A percentile compares a stretch with the other conserved stretches of the same genome.
These are phyloP conservation scores for Mechanitis mazaeus DNA, from an alignment of 2,888 invertebrate species.

Conservation along the genomic window DNA sequence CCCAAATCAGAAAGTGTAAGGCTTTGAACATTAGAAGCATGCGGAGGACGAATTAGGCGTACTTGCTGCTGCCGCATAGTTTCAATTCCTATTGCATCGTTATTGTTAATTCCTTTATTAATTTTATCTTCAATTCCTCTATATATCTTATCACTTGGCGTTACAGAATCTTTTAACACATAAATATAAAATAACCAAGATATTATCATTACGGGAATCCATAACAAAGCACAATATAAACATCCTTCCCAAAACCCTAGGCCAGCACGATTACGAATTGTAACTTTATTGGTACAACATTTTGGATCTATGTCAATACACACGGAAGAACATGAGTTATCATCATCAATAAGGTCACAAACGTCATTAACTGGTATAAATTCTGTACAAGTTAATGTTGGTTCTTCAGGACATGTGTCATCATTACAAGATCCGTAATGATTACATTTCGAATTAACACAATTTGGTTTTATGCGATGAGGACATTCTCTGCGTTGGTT, in stretches of 20 bases:
- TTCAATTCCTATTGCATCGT: no score
- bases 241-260: conserved; percentile 46
- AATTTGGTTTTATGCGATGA: conserved; percentile 5
- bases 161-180: conserved; percentile 38
- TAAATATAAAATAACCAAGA: conserved; percentile 42
- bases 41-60: not conserved
- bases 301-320: conserved; percentile 30
- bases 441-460: conserved; percentile 8
- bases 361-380: conserved; percentile 11
- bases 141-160: conserved; percentile 9
- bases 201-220: conserved; percentile 49
- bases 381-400: conserved; percentile 17
- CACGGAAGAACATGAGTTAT: conserved; percentile 26
- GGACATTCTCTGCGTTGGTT: conserved; percentile 8
- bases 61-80: no score
- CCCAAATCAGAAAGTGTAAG: conserved; percentile 53
- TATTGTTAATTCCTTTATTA: no score
- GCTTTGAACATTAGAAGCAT: conserved; percentile 18
- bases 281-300: conserved; percentile 26
- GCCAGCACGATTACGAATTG: conserved; percentile 27
- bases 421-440: conserved; percentile 8
- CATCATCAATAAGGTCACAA: conserved; percentile 21
- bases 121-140: no score
- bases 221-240: conserved; percentile 48
- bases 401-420: conserved; percentile 6